Percentiles rank a stretch among this genome's conserved stretches.
Conservation (phyloP, 2,888 invertebrate genomes). For the Sabatieria punctata region DNA sequence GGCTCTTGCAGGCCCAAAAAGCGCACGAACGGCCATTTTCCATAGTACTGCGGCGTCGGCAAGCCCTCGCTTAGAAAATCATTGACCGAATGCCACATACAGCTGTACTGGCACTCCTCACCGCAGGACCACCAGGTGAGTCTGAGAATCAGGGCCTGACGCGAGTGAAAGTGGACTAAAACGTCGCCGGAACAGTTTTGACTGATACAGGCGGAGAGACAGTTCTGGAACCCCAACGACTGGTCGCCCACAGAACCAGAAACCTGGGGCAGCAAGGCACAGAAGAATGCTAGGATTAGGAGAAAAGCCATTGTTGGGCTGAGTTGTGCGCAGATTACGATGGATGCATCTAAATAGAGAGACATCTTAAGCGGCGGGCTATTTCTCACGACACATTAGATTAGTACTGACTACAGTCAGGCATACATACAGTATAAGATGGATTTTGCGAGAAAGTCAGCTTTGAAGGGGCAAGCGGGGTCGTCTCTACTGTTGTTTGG, state of each 20-base stretch:
- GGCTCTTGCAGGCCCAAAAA: constrained; percentile 76
- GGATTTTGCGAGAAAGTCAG: too few species aligned
- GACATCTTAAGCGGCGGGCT: too few species aligned
- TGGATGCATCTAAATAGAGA: too few species aligned
- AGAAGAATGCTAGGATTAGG: too few species aligned
- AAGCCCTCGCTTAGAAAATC: constrained; percentile 50
- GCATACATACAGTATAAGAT: too few species aligned
- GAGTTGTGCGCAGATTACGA: too few species aligned
- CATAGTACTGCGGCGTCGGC: constrained; percentile 75
- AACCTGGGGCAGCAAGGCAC: too few species aligned
- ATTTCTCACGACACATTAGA: too few species aligned
- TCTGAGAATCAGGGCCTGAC: constrained; percentile 16
- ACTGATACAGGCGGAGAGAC: neutral
- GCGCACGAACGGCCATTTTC: constrained; percentile 89
- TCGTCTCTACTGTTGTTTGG: too few species aligned
- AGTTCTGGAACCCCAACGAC: neutral
- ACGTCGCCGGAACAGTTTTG: neutral
- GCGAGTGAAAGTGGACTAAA: constrained; percentile 1
- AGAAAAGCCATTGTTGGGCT: too few species aligned
- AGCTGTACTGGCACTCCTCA: constrained; percentile 71
- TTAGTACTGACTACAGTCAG: too few species aligned
- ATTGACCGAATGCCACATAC: constrained; percentile 83
- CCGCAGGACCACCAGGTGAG: constrained; percentile 57
- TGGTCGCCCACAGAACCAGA: neutral
- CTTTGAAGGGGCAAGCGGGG: too few species aligned